Percentiles rank a stretch among this genome's conserved stretches.
Conservation (phyloP, 2,888 invertebrate species). For the Drosophila recens region DNA sequence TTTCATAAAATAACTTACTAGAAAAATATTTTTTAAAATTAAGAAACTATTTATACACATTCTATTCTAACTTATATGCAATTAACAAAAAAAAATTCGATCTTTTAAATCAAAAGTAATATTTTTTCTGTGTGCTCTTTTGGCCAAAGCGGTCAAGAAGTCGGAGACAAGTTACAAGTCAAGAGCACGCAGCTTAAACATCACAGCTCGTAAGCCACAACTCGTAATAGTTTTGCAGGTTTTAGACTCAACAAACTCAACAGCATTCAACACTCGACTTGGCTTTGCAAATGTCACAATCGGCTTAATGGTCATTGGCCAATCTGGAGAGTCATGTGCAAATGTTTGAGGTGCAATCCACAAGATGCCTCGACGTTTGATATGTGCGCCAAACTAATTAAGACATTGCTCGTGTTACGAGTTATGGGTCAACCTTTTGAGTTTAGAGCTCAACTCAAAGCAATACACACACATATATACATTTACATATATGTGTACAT, state of each 20-base stretch:
- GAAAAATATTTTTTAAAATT: too few species aligned
- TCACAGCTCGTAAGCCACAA: slow-evolving; percentile 1
- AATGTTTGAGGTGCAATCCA: slow-evolving; percentile 43
- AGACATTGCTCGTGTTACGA: slow-evolving; percentile 45
- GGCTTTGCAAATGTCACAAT: slow-evolving; percentile 39
- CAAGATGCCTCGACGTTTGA: slow-evolving; percentile 37
- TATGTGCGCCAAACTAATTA: slow-evolving; percentile 61
- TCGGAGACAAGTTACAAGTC: slow-evolving; percentile 28
- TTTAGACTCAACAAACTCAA: neutral
- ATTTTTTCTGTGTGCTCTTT: neutral
- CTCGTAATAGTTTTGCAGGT: slow-evolving; percentile 20
- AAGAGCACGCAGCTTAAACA: slow-evolving; percentile 26
- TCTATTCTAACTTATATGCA: too few species aligned
- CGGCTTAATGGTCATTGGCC: slow-evolving; percentile 30
- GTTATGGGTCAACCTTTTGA: slow-evolving; percentile 66
- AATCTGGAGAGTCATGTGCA: slow-evolving; percentile 26
- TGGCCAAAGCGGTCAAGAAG: slow-evolving; percentile 30
- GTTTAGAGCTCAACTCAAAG: slow-evolving; percentile 30
- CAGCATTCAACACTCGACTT: neutral
- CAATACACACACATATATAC: slow-evolving; percentile 7
- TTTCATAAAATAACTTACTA: too few species aligned
- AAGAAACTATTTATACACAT: too few species aligned
- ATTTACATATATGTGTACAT: slow-evolving; percentile 1
- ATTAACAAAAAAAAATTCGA: too few species aligned
- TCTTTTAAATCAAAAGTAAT: too few species aligned